Evolutionary conservation across 2,888 invertebrate genomes (phyloP), one percentile per base, ranked within the genome.

Genomic region (Chalcosyrphus nemorum): DNA sequence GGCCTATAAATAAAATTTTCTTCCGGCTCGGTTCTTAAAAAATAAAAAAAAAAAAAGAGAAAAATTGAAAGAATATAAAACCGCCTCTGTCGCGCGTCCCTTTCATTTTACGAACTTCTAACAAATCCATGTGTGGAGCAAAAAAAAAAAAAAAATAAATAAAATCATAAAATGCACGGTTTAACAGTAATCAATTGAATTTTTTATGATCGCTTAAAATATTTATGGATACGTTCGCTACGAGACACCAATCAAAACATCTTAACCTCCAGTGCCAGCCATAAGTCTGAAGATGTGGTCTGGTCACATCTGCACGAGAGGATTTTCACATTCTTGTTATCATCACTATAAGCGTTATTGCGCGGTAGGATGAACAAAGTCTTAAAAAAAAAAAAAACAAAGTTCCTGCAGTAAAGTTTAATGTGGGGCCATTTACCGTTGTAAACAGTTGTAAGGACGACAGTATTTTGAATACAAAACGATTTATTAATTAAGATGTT

Each of bases 141-240:
- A n/a, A n/a, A n/a, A n/a, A n/a, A n/a, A n/a, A n/a, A n/a, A 19
- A 66, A 4, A 21, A 47, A 32, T 35, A 32, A 66, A 52, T 50
- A 52, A 54, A 66, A 52, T 17, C 66, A 52, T 41, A 52, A 66
- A 66, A 19, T 7, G 15, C 52, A 65, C 21, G 35, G 21, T 65
- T 65, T 50, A 50, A 24, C 66, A 52, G 41, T 29, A 56, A 68
- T 56, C 54, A 54, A 68, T 56, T 68, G 68, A 68, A 68, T 68
- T 29, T 56, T 68, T 68, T 66, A 68, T 43, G 56, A 43, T 41
- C n/a, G 27, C 29, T 43, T 43, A 54, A 54, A 68, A 56, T 54
- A 68, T 68, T 68, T 68, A 68, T 56, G 43, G 56, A 43, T 32
- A 29, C 45, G n/a, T 56, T 68, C 19, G 52, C 7, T 27, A 43